A percentile compares a stretch with the other conserved stretches of the same genome.
phyloP scores from a whole-genome alignment of 2,888 invertebrate species.

The Acleris emargana region DNA sequence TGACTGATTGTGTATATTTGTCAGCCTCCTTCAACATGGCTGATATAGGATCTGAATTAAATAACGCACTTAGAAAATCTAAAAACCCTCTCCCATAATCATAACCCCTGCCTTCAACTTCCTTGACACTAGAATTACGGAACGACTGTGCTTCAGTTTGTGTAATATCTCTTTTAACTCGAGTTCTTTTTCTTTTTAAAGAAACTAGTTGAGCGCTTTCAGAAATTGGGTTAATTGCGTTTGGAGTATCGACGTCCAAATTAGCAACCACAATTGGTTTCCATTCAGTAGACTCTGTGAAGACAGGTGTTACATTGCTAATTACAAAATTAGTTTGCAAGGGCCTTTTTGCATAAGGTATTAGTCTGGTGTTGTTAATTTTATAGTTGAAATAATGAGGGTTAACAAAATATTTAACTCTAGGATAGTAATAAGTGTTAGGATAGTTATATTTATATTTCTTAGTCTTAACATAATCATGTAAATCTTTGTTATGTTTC shows the following conservation, averaged over 20 bases:
- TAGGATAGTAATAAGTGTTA: slow-evolving; percentile 72
- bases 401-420: slow-evolving; percentile 70
- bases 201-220: slow-evolving; percentile 24
- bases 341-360: slow-evolving; percentile 55
- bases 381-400: slow-evolving; percentile 58
- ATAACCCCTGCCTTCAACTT: slow-evolving; percentile 21
- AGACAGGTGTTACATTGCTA: slow-evolving; percentile 39
- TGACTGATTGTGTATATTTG: slow-evolving; percentile 54
- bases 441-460: slow-evolving; percentile 78
- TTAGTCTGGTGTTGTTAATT: slow-evolving; percentile 63
- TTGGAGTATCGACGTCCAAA: slow-evolving; percentile 44
- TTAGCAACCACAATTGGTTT: slow-evolving; percentile 64
- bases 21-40: slow-evolving; percentile 50
- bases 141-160: slow-evolving; percentile 7
- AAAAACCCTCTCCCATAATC: slow-evolving; percentile 48
- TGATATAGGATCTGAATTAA: slow-evolving; percentile 51
- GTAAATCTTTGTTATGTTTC: slow-evolving; percentile 74
- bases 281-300: slow-evolving; percentile 62
- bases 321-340: slow-evolving; percentile 46
- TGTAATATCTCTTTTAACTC: slow-evolving; percentile 18
- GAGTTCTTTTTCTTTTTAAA: slow-evolving; percentile 30
- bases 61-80: slow-evolving; percentile 52
- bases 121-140: slow-evolving; percentile 24
- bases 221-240: slow-evolving; percentile 42
- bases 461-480: slow-evolving; percentile 75